phyloP scores from a whole-genome alignment of 2,113 vertebrate species.

The Gila orcuttii region DNA sequence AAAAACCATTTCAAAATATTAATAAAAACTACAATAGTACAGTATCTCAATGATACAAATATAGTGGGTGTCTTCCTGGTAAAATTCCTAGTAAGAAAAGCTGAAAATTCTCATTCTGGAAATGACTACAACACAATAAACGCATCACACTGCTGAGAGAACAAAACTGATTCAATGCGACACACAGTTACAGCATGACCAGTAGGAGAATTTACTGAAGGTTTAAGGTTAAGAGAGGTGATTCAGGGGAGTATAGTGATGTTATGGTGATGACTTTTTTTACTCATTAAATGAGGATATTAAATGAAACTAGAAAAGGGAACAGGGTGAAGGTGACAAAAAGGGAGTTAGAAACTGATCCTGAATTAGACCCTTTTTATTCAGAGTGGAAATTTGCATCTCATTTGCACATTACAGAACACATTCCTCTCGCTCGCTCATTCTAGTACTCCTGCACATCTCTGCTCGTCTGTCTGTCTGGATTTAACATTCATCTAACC shows the following conservation, averaged over 20 bases:
- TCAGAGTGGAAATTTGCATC: conserved; percentile 8
- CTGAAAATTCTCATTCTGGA: not conserved
- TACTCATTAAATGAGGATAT: not conserved
- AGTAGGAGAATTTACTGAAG: not conserved
- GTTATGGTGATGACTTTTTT: not conserved
- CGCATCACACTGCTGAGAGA: not conserved
- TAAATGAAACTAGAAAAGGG: not conserved
- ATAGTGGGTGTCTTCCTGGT: no score
- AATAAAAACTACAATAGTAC: no score
- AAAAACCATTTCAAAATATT: not conserved
- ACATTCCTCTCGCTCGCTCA: not conserved
- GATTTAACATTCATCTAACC: not conserved
- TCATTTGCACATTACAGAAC: not conserved
- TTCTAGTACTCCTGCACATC: not conserved
- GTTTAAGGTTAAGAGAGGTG: not conserved
- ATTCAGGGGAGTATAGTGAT: not conserved
- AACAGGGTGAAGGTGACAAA: not conserved
- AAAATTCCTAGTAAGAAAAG: no score
- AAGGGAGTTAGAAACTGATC: not conserved
- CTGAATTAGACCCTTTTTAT: not conserved
- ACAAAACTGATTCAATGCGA: not conserved
- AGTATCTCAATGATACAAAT: no score
- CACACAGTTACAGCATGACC: not conserved
- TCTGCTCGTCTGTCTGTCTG: not conserved
- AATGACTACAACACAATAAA: not conserved